phyloP scores from a whole-genome alignment of 2,113 vertebrate species.

The Chionis minor region DNA sequence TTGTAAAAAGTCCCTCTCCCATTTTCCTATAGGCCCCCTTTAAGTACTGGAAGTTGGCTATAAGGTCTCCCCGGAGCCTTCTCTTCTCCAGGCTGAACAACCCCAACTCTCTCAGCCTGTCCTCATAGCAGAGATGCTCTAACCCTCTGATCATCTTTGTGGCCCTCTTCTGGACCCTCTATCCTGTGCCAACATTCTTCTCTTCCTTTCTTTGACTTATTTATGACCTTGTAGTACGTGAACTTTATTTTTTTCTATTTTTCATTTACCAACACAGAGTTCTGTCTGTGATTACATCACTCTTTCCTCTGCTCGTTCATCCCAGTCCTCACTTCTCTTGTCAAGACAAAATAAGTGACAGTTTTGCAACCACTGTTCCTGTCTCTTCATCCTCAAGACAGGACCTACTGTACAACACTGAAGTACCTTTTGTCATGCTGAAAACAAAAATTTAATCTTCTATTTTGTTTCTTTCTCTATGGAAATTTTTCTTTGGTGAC shows the following conservation, averaged over 20 bases:
- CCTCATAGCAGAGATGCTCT: too few relatives aligned
- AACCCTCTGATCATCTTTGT: too few relatives aligned
- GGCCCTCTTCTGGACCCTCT: too few relatives aligned
- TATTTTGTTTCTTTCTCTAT: background rate
- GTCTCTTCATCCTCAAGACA: background rate
- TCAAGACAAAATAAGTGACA: background rate
- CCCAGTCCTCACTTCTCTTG: background rate
- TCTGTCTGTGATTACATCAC: background rate
- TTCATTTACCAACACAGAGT: background rate
- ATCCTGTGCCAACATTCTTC: background rate
- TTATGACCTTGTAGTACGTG: background rate
- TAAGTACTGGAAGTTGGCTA: too few relatives aligned
- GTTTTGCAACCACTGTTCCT: background rate
- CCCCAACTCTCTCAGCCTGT: too few relatives aligned
- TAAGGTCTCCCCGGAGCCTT: too few relatives aligned
- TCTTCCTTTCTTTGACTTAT: background rate
- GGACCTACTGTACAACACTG: background rate
- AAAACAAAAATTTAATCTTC: background rate
- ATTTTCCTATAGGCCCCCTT: too few relatives aligned
- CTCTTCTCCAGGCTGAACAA: too few relatives aligned
- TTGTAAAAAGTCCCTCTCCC: too few relatives aligned
- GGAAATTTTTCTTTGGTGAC: background rate
- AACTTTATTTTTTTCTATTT: background rate
- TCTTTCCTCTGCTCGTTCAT: background rate
- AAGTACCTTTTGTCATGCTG: background rate